Evolutionary conservation across 2,113 vertebrate species (phyloP).

Genomic region (Ornithorhynchus anatinus): DNA sequence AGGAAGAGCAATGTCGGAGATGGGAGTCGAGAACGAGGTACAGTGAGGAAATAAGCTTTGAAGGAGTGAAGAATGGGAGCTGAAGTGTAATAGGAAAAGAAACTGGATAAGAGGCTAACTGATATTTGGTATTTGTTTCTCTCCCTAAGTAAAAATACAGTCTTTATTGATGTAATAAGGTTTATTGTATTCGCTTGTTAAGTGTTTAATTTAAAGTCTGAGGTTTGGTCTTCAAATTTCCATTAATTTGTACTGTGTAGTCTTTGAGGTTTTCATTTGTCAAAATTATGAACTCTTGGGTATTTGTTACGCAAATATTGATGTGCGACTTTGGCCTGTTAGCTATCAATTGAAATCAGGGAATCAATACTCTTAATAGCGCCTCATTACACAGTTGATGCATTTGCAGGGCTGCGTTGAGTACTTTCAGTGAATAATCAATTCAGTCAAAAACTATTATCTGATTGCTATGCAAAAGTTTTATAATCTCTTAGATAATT

Average conservation of each 20-base stretch:
- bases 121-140: no score
- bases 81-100: no score
- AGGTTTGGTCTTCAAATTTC: conserved; percentile 66
- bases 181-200: conserved; percentile 7
- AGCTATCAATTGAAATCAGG: conserved; percentile 96
- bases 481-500: conserved; percentile 61
- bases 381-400: conserved; percentile 91
- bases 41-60: no score
- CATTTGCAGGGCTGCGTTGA: conserved; percentile 82
- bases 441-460: conserved; percentile 87
- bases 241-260: conserved; percentile 65
- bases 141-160: no score
- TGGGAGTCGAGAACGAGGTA: no score
- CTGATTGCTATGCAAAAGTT: conserved; percentile 67
- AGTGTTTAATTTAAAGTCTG: conserved; percentile 58
- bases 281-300: conserved; percentile 77
- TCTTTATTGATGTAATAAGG: not conserved
- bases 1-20: no score
- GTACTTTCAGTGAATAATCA: conserved; percentile 82
- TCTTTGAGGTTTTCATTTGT: conserved; percentile 84
- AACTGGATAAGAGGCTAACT: no score
- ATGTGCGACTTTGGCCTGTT: conserved; percentile 87
- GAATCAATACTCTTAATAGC: conserved; percentile 96
- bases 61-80: no score
- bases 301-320: conserved; percentile 94